Base-by-base conservation (phyloP, 2,113 vertebrate genomes). In the Electrona antarctica region DNA sequence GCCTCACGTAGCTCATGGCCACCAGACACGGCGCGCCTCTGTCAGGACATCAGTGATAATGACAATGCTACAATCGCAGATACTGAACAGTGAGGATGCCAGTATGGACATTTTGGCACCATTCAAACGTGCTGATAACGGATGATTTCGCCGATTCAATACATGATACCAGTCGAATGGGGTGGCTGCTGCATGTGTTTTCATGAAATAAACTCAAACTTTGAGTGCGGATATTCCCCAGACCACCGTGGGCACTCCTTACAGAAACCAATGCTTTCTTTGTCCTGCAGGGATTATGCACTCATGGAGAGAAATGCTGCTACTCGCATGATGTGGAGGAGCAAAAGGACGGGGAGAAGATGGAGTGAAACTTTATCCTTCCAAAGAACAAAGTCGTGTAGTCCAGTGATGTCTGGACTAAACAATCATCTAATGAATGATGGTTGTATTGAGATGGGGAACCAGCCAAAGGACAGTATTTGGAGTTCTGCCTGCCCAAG, bases 261-360 rank as follows among this genome's bases (percentile, higher is more conserved):
- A 41, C 33, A 41, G 33, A 41, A 41, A 41, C 3, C 33, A 41
- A 41, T 4, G 5, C 33, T 62, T 8, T 46, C 66, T 13, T 28
- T 13, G 10, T 41, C 8, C 66, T 71, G 4, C 84, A 97, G 96
- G 96, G 95, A 48, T 87, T 64, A 2, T 96, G 95, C 47, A 79
- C 83, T 0, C 57, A 86, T 0, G 95, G 96, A 2, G 87, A 94
- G 1, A 56, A 87, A 65, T 96, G 96, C 90, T 89, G 93, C 66
- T 96, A 96, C 64, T 94, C 93, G 4, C 95, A 95, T 7, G 70
- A 87, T 0, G 50, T 7, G 0, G 48, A 88, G 0, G 48, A 88
- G 70, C 77, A 85, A 51, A 76, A 49, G 15, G 71, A 87, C 3
- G 89, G 45, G 83, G 47, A 74, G 1, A 71, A 76, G 63, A 71